These are phyloP conservation scores for Halictus rubicundus DNA, from an alignment of 1,140 invertebrate species.

Conservation along the genomic window DNA sequence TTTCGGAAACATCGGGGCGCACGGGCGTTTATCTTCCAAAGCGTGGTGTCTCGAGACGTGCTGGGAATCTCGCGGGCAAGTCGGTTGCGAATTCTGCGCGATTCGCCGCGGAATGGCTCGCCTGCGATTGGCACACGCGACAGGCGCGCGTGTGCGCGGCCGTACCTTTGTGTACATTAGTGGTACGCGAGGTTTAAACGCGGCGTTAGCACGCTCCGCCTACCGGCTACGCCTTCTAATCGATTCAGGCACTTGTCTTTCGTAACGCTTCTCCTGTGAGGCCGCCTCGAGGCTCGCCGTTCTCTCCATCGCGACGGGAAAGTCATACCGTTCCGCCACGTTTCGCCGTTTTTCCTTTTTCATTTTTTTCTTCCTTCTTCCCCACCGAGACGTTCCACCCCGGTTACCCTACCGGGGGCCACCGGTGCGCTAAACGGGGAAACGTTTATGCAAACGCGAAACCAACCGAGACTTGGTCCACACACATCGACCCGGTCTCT, in stretches of 20 bases:
- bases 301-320: conserved; percentile 4
- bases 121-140: not conserved
- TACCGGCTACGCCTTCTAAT: conserved; percentile 69
- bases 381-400: conserved; percentile 2
- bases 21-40: too few relatives aligned
- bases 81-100: too few relatives aligned
- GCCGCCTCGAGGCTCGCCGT: not conserved
- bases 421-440: not conserved
- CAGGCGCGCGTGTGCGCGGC: not conserved
- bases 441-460: conserved; percentile 14
- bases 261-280: conserved; percentile 44
- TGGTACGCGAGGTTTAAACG: conserved; percentile 55
- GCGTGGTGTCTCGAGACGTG: too few relatives aligned
- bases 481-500: too few relatives aligned
- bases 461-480: not conserved
- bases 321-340: conserved; percentile 29
- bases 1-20: too few relatives aligned
- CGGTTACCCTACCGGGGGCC: not conserved
- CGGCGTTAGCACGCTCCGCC: conserved; percentile 66
- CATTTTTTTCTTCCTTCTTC: too few relatives aligned
- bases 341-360: not conserved
- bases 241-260: conserved; percentile 62
- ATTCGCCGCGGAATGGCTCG: conserved; percentile 12
- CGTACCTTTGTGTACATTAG: conserved; percentile 44
- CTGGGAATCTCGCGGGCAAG: too few relatives aligned